Evolutionary conservation across 2,888 invertebrate genomes (phyloP).

Genomic region (Lasioglossum malachurum): DNA sequence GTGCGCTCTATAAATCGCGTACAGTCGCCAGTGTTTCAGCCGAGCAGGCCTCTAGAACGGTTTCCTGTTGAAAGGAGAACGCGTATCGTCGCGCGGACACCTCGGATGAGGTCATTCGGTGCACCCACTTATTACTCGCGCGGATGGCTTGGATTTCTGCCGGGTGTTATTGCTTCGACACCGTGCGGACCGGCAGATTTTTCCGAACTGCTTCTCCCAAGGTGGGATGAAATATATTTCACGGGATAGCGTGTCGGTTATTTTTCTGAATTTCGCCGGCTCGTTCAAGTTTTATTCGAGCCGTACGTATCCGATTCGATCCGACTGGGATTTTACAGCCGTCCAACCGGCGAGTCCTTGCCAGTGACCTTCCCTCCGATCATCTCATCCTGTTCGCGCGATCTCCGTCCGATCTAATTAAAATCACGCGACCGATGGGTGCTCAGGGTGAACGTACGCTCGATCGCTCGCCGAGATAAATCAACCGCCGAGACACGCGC

Average conservation of each 20-base stretch:
- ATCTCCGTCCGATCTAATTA: conserved; percentile 36
- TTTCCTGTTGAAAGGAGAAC: conserved; percentile 81
- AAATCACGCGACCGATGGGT: conserved; percentile 16
- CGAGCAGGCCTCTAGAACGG: conserved; percentile 69
- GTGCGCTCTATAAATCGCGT: conserved; percentile 60
- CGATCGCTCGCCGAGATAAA: not conserved
- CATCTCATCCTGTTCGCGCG: conserved; percentile 22
- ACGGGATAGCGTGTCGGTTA: too few relatives aligned
- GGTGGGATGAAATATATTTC: not conserved
- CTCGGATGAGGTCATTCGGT: conserved; percentile 62
- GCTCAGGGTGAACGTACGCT: conserved; percentile 43
- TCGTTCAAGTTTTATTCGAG: not conserved
- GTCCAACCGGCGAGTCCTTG: not conserved
- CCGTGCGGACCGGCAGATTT: not conserved
- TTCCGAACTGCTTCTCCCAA: not conserved
- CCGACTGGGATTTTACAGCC: not conserved
- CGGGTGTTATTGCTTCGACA: not conserved
- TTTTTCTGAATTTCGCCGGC: too few relatives aligned
- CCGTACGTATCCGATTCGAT: not conserved
- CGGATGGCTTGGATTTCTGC: conserved; percentile 37
- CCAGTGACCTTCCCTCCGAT: conserved; percentile 4
- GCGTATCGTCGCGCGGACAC: conserved; percentile 66
- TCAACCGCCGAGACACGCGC: not conserved
- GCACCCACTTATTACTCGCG: conserved; percentile 53
- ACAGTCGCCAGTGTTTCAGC: conserved; percentile 39